phyloP scores from a whole-genome alignment of 2,113 vertebrate species.

The Nothobranchius kuhntae region DNA sequence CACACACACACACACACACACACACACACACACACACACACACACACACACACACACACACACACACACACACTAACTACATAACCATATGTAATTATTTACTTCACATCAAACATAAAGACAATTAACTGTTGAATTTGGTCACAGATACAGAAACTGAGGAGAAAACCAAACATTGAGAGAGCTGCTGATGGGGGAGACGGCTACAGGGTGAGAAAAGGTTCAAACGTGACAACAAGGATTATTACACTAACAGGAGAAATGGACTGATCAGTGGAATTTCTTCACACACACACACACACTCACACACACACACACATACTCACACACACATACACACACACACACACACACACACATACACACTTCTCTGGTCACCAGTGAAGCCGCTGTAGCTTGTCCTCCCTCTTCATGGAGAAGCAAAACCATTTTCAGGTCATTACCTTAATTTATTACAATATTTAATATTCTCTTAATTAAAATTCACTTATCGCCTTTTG shows the following conservation, averaged over 20 bases:
- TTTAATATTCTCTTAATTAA: conserved; percentile 74
- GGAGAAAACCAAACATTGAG: background rate
- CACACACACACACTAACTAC: conserved; percentile 14
- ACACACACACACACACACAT: too few relatives aligned
- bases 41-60: too few relatives aligned
- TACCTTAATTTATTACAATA: conserved; percentile 74
- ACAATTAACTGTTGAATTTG: background rate
- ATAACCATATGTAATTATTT: conserved; percentile 31
- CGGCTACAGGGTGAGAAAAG: too few relatives aligned
- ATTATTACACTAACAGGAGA: conserved; percentile 7
- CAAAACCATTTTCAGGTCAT: conserved; percentile 54
- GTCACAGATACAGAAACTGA: background rate
- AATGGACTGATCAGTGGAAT: background rate
- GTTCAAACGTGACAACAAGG: background rate
- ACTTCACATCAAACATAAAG: conserved; percentile 6
- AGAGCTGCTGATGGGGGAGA: too few relatives aligned
- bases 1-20: too few relatives aligned
- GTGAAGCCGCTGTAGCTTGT: conserved; percentile 28
- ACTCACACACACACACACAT: too few relatives aligned
- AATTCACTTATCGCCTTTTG: conserved; percentile 68
- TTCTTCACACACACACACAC: too few relatives aligned
- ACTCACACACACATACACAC: too few relatives aligned
- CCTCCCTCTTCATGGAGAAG: conserved; percentile 11
- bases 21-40: background rate
- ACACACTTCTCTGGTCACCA: background rate